These are phyloP conservation scores for Trissolcus basalis DNA, from an alignment of 1,140 invertebrate species.

Conservation along the genomic window DNA sequence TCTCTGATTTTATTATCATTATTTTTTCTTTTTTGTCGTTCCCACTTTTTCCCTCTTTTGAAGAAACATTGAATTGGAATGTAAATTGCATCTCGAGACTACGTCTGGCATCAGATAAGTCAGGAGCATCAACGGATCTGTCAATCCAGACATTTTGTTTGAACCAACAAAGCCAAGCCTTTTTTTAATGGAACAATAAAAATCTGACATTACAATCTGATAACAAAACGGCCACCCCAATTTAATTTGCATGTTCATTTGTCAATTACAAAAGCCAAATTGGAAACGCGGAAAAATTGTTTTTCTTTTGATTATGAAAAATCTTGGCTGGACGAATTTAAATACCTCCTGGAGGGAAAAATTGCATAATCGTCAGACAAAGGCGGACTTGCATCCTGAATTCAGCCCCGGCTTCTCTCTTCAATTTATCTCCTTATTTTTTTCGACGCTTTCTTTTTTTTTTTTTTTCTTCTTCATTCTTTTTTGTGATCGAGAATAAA, in stretches of 20 bases:
- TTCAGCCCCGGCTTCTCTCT: conserved; percentile 11
- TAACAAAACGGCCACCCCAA: too few relatives aligned
- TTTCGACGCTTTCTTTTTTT: conserved; percentile 45
- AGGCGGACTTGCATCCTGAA: conserved; percentile 54
- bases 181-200: conserved; percentile 23
- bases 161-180: conserved; percentile 32
- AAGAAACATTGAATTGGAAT: conserved; percentile 22
- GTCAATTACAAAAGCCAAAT: conserved; percentile 23
- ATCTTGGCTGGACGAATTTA: background rate
- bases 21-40: background rate
- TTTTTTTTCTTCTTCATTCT: conserved; percentile 30
- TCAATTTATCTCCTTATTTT: conserved; percentile 16
- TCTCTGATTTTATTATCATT: conserved; percentile 7
- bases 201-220: conserved; percentile 1
- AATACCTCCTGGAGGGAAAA: conserved; percentile 14
- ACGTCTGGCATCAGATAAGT: conserved; percentile 29
- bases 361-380: conserved; percentile 37
- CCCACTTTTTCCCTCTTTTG: conserved; percentile 20
- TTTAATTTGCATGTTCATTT: too few relatives aligned
- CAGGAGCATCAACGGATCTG: conserved; percentile 38
- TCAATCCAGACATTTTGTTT: conserved; percentile 36
- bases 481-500: conserved; percentile 65
- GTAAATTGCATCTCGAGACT: conserved; percentile 33
- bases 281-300: too few relatives aligned
- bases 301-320: background rate